A percentile compares a stretch with the other conserved stretches of the same genome.
Evolutionary conservation across 2,113 vertebrate genomes (phyloP).

Genomic region (Megalops atlanticus): DNA sequence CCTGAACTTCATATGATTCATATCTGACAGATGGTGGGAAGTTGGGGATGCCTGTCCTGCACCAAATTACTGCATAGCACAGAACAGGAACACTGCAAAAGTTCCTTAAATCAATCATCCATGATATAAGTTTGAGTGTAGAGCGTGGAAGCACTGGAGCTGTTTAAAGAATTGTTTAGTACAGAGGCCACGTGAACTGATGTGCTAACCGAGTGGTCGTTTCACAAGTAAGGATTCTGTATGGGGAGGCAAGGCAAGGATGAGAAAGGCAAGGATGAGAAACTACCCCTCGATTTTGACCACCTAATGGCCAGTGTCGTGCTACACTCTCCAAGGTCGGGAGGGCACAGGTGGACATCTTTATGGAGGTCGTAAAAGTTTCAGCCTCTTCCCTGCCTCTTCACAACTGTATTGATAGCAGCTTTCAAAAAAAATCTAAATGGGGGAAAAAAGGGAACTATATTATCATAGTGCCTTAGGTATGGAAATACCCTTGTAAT

Average conservation of each 20-base stretch:
- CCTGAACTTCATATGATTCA: too few species aligned
- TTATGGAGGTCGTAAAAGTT: conserved; percentile 61
- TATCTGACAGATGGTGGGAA: too few species aligned
- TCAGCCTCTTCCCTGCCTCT: conserved; percentile 48
- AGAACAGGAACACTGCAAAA: too few species aligned
- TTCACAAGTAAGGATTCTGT: too few species aligned
- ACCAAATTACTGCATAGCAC: too few species aligned
- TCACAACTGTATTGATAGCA: conserved; percentile 55
- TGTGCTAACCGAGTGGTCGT: too few species aligned
- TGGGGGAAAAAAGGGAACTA: conserved; percentile 23
- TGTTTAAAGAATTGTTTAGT: neutral
- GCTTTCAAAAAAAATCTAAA: conserved; percentile 41
- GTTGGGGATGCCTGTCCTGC: too few species aligned
- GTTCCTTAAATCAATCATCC: too few species aligned
- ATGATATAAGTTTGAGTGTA: too few species aligned
- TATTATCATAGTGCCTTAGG: conserved; percentile 73
- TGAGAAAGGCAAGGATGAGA: conserved; percentile 31
- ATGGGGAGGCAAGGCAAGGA: neutral
- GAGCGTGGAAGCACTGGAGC: too few species aligned
- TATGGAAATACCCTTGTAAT: conserved; percentile 71
- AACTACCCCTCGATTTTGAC: conserved; percentile 21
- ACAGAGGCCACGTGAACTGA: too few species aligned
- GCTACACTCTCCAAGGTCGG: conserved; percentile 35
- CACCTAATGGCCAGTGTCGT: conserved; percentile 43
- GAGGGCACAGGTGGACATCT: conserved; percentile 21